These are phyloP conservation scores for Steatocranus sp. DNA, from an alignment of 2,797 vertebrate species.

Conservation along the genomic window DNA sequence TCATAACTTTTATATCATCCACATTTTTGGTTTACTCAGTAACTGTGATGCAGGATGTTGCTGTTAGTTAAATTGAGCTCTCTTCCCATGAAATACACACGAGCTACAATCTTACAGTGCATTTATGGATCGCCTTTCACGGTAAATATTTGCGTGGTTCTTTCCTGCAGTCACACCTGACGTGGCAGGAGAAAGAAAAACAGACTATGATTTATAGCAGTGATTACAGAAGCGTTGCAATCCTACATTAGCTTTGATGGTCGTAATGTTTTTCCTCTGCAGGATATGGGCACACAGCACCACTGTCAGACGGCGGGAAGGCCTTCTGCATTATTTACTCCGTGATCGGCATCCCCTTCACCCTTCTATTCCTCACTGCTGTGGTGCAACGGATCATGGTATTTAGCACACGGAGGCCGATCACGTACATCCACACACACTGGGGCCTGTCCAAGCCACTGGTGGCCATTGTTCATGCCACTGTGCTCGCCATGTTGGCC, in stretches of 20 bases:
- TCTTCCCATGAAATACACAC: background rate
- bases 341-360: constrained; percentile 94
- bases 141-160: background rate
- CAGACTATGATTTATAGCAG: background rate
- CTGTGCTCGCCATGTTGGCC: constrained; percentile 79
- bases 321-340: constrained; percentile 97
- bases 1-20: background rate
- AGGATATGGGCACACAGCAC: constrained; percentile 97
- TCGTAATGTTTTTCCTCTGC: background rate
- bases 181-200: background rate
- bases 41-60: background rate
- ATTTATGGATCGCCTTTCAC: background rate
- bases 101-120: background rate
- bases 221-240: background rate
- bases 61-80: background rate
- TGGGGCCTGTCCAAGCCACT: constrained; percentile 91
- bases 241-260: background rate
- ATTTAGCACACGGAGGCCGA: constrained; percentile 83
- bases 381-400: constrained; percentile 94
- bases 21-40: background rate
- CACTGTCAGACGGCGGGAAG: constrained; percentile 93
- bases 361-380: constrained; percentile 94
- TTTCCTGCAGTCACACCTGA: background rate
- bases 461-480: constrained; percentile 85
- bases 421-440: constrained; percentile 85